phyloP scores from a whole-genome alignment of 92 coral and sea anemone genomes.

The Virgularia gustaviana region DNA sequence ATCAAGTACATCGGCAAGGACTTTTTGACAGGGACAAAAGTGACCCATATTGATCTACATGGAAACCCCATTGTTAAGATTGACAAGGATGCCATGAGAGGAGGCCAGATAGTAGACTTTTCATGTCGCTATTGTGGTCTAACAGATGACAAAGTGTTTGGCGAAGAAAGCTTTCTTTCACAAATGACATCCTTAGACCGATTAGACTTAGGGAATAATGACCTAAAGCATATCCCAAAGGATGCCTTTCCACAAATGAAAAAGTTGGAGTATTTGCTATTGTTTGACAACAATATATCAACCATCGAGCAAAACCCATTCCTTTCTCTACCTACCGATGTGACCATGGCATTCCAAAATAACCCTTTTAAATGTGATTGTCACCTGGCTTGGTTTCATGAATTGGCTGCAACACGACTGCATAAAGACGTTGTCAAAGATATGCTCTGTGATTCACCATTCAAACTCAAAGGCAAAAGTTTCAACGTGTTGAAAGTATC shows the following conservation, averaged over 20 bases:
- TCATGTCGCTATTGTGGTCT: conserved; percentile 1
- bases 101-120: not conserved
- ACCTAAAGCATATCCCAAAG: conserved; percentile 11
- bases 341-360: not conserved
- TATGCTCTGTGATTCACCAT: not conserved
- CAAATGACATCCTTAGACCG: not conserved
- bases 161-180: conserved; percentile 2
- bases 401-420: not conserved
- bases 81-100: conserved; percentile 4
- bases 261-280: not conserved
- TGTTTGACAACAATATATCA: conserved; percentile 8
- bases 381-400: conserved; percentile 17
- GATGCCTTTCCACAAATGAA: conserved; percentile 9
- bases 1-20: conserved; percentile 10
- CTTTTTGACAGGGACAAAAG: conserved; percentile 10
- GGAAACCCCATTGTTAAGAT: conserved; percentile 1
- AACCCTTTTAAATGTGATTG: conserved; percentile 23
- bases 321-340: not conserved
- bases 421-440: not conserved
- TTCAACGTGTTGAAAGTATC: not conserved
- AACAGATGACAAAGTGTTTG: conserved; percentile 7
- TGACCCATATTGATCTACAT: not conserved
- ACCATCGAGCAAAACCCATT: conserved; percentile 29
- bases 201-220: conserved; percentile 1
- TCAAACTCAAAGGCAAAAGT: not conserved